These are phyloP conservation scores for Drosophila subpulchrella DNA, from an alignment of 1,140 invertebrate species.

Conservation along the genomic window DNA sequence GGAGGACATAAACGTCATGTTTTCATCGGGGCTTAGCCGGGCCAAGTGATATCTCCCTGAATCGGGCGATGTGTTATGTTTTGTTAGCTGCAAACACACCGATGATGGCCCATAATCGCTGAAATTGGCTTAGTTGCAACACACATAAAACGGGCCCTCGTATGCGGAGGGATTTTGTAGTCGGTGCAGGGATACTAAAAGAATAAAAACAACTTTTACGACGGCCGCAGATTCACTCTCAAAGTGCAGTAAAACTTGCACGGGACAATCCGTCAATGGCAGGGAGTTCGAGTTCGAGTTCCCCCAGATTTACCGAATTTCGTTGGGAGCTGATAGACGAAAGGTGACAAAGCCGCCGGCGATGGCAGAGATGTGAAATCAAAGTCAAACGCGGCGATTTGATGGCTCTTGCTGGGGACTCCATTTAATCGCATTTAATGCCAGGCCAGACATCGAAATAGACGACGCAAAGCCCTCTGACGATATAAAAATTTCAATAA, in stretches of 20 bases:
- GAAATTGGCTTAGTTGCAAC: constrained; percentile 74
- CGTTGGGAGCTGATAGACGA: background rate
- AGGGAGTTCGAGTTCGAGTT: background rate
- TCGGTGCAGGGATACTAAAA: constrained; percentile 70
- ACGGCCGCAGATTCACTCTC: constrained; percentile 56
- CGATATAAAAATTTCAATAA: constrained; percentile 78
- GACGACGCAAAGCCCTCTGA: constrained; percentile 33
- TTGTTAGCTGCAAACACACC: constrained; percentile 78
- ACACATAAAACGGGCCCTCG: constrained; percentile 52
- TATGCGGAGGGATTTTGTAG: constrained; percentile 8
- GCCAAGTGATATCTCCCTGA: constrained; percentile 42
- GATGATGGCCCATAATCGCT: constrained; percentile 72
- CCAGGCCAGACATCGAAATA: constrained; percentile 53
- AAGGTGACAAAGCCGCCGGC: constrained; percentile 59
- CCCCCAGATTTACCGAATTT: background rate
- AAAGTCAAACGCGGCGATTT: constrained; percentile 65
- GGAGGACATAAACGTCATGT: constrained; percentile 59
- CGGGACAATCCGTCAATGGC: constrained; percentile 64
- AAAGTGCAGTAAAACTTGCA: constrained; percentile 77
- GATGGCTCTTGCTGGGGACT: constrained; percentile 73
- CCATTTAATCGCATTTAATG: constrained; percentile 83
- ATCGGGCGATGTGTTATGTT: constrained; percentile 57
- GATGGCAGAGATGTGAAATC: constrained; percentile 59
- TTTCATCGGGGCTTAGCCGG: constrained; percentile 50
- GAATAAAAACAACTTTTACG: constrained; percentile 80